Evolutionary conservation across 2,888 invertebrate genomes (phyloP).

Genomic region (Mesoligia furuncula): DNA sequence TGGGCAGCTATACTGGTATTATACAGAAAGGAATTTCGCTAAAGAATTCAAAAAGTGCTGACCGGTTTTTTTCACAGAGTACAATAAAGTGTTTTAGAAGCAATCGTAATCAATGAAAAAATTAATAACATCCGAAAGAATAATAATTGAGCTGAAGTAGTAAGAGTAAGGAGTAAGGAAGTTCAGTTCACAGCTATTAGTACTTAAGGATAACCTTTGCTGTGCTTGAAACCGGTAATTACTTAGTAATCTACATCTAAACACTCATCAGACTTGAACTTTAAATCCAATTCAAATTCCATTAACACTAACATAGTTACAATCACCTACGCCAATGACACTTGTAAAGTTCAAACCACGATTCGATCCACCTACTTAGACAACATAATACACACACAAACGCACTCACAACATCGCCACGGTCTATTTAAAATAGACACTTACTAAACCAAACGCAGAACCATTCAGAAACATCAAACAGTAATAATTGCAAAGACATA

Average conservation of each 20-base stretch:
- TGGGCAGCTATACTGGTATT: conserved; percentile 16
- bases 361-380: conserved; percentile 51
- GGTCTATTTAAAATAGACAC: conserved; percentile 59
- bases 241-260: background rate
- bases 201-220: background rate
- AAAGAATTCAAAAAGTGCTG: background rate
- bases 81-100: background rate
- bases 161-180: background rate
- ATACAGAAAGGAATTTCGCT: background rate
- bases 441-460: conserved; percentile 50
- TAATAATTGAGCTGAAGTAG: background rate
- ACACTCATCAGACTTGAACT: conserved; percentile 1
- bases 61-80: background rate
- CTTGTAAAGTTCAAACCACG: conserved; percentile 26
- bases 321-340: conserved; percentile 26
- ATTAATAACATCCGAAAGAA: background rate
- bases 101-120: background rate
- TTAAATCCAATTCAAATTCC: conserved; percentile 8
- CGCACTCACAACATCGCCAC: conserved; percentile 22
- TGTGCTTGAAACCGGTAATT: background rate
- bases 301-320: conserved; percentile 24
- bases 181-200: background rate
- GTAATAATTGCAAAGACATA: conserved; percentile 65
- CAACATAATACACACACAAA: conserved; percentile 32
- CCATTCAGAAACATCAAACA: conserved; percentile 63